Evolutionary conservation across 2,797 vertebrate genomes (phyloP), one percentile per base, ranked within the genome.

Genomic region (Molossus molossus): DNA sequence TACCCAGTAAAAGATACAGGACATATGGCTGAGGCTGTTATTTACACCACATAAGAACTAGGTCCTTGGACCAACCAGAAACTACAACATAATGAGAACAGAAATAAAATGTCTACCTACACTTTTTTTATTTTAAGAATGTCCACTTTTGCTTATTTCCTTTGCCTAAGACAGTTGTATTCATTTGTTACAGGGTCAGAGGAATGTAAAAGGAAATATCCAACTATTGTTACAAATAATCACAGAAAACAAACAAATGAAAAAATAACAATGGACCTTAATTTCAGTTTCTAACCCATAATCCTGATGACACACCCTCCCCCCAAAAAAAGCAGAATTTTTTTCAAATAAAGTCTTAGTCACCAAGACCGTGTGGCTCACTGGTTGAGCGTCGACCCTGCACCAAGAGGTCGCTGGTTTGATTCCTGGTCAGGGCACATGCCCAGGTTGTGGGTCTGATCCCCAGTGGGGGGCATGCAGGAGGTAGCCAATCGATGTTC

Each of bases 191-290:
- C 27, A 77, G 14, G 37, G 23, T 81, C 64, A 77, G 12, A n/a
- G 25, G 21, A 73, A n/a, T 58, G 29, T 53, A 81, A 87, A 96
- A 18, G 48, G n/a, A 94, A 91, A 57, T 62, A 75, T 17, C 57
- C 90, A 86, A 94, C 27, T 81, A 53, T 40, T 50, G 23, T 77
- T 92, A 94, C 21, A 75, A 91, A 92, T 77, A 85, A 85, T 83
- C 69, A 79, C 27, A 33, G 11, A 80, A 91, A 88, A 69, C 29
- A 57, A 84, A 87, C 6, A 25, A 27, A 86, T 12, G 27, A 94
- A 86, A 80, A 90, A 77, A 29, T 27, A 91, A 84, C 4, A 64
- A 2, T 65, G 23, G 37, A 60, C 73, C 33, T 33, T 91, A 90
- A 65, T 87, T 83, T 95, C 25, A 75, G 37, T 73, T 89, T 95